A percentile compares a stretch with the other conserved stretches of the same genome.
Evolutionary conservation across 2,888 invertebrate species (phyloP).

Genomic region (Beris chalybata): DNA sequence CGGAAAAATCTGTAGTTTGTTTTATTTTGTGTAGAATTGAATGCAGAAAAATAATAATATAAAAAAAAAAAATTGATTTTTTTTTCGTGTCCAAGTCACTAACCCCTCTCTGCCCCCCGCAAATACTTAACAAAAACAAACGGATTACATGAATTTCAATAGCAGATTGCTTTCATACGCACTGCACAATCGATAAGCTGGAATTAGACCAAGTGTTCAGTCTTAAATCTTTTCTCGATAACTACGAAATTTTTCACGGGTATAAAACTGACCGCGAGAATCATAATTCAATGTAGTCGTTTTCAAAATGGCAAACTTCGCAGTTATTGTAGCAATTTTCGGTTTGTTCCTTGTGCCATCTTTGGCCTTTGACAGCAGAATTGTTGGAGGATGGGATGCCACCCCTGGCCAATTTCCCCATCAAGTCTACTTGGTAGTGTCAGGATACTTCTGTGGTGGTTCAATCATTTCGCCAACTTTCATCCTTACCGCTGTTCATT

Average conservation of each 20-base stretch:
- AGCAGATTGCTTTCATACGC: neutral
- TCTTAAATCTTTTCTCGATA: too few relatives aligned
- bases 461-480: conserved; percentile 47
- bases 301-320: conserved; percentile 22
- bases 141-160: too few relatives aligned
- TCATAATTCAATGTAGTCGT: neutral
- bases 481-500: conserved; percentile 50
- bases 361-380: conserved; percentile 39
- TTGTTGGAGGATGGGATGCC: conserved; percentile 53
- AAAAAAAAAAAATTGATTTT: too few relatives aligned
- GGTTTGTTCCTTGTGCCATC: conserved; percentile 18
- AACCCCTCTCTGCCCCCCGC: too few relatives aligned
- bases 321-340: conserved; percentile 17
- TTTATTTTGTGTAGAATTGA: too few relatives aligned
- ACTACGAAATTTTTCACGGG: neutral
- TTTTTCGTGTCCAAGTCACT: too few relatives aligned
- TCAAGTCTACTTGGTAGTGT: conserved; percentile 49
- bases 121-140: too few relatives aligned
- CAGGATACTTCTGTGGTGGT: conserved; percentile 48
- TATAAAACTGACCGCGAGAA: neutral
- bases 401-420: conserved; percentile 51
- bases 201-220: too few relatives aligned
- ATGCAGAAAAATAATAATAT: too few relatives aligned
- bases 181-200: too few relatives aligned
- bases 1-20: too few relatives aligned